Conservation (phyloP, 2,797 vertebrate species). For the Sorex maritimensis region DNA sequence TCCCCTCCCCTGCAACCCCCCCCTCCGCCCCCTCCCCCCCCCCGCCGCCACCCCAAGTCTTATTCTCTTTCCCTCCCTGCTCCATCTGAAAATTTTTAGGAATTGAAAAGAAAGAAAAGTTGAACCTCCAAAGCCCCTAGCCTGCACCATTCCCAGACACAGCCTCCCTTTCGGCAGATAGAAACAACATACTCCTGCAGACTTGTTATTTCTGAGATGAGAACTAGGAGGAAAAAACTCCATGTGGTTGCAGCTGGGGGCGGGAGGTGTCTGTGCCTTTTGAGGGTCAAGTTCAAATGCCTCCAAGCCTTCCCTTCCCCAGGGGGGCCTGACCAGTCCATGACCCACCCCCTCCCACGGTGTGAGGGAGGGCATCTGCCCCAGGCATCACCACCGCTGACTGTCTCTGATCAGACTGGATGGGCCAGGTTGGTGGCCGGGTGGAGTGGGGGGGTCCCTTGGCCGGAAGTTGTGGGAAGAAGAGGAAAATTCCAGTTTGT, state of each 20-base stretch:
- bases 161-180: slow-evolving; percentile 71
- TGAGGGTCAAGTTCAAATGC: slow-evolving; percentile 40
- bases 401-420: background rate
- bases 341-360: slow-evolving; percentile 38
- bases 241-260: slow-evolving; percentile 70
- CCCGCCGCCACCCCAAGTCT: no score
- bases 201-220: slow-evolving; percentile 50
- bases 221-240: slow-evolving; percentile 64
- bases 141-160: slow-evolving; percentile 1
- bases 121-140: slow-evolving; percentile 53
- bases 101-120: slow-evolving; percentile 68
- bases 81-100: slow-evolving; percentile 77
- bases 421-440: slow-evolving; percentile 15
- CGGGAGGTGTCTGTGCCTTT: no score
- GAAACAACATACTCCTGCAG: background rate
- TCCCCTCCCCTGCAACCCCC: slow-evolving; percentile 49
- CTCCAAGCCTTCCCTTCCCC: background rate
- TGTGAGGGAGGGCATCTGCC: slow-evolving; percentile 59
- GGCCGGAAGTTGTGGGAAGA: slow-evolving; percentile 9
- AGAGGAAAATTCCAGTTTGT: background rate
- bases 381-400: slow-evolving; percentile 21
- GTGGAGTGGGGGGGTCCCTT: slow-evolving; percentile 13
- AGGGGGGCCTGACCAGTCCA: no score
- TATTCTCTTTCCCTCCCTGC: slow-evolving; percentile 44
- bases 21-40: no score